Base-by-base conservation (phyloP, 2,888 invertebrate species). In the Polylopha cassiicola region DNA sequence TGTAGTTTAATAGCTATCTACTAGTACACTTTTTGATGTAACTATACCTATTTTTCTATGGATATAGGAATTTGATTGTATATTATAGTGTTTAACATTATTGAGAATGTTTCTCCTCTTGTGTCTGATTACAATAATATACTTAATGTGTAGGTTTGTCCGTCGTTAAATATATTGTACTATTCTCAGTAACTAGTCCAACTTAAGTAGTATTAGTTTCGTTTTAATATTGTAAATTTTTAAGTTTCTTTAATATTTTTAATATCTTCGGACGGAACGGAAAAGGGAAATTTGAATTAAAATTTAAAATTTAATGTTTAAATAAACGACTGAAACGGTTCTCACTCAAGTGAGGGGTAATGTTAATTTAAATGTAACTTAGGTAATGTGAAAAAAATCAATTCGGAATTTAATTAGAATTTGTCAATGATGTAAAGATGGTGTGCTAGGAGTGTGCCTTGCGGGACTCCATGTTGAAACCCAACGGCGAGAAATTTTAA, bases 391-490 rank as follows among this genome's bases (percentile, higher is more conserved):
- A 26, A 26, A 18, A 14, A n/a, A n/a, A n/a, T n/a, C n/a, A n/a
- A n/a, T n/a, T n/a, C n/a, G n/a, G n/a, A n/a, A 30, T 11, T 20
- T 13, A 13, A 8, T 30, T 15, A 30, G 20, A 26, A 11, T 30
- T 20, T 16, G 9, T 5, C 10, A 36, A 26, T 29, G 34, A 26
- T 34, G 11, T 34, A 43, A 53, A 54, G 51, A 47, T 50, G 50
- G 63, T 61, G 72, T 70, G 71, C 70, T 73, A 73, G 51, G 47
- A 59, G 65, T 61, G 75, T 77, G 73, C 79, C 79, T 74, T 77
- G 73, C 6, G 70, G 61, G 47, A 71, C 73, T 64, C 76, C 61
- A 43, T 52, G 47, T 45, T 52, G 45, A 49, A 53, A 51, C 47
- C 51, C 50, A 51, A 50, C 47, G 47, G 49, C 50, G 47, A 59